Conservation (phyloP, 1,140 invertebrate genomes). For the Mylabris phalerata region DNA sequence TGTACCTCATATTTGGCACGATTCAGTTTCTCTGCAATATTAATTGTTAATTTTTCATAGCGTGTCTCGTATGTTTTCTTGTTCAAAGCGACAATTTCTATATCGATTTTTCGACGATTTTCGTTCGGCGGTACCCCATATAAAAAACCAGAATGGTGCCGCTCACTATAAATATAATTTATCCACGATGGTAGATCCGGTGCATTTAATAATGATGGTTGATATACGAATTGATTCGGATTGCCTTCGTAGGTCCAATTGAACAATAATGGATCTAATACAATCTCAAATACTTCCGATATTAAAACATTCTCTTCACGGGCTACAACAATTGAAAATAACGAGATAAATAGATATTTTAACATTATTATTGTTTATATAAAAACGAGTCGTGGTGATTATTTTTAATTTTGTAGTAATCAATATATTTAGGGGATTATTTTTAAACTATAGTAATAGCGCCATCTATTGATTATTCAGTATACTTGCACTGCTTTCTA, state of each 20-base stretch:
- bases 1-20: slow-evolving; percentile 70
- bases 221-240: slow-evolving; percentile 57
- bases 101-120: slow-evolving; percentile 46
- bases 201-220: slow-evolving; percentile 57
- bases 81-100: slow-evolving; percentile 72
- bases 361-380: too few species aligned
- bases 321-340: too few species aligned
- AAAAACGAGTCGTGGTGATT: too few species aligned
- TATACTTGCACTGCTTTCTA: too few species aligned
- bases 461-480: too few species aligned
- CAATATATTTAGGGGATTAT: too few species aligned
- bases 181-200: slow-evolving; percentile 82
- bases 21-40: slow-evolving; percentile 57
- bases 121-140: slow-evolving; percentile 69
- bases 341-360: too few species aligned
- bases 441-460: too few species aligned
- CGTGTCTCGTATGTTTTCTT: slow-evolving; percentile 69
- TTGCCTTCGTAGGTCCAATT: slow-evolving; percentile 62
- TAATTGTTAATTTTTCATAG: slow-evolving; percentile 55
- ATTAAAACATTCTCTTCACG: slow-evolving; percentile 45
- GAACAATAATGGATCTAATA: slow-evolving; percentile 56
- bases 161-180: slow-evolving; percentile 68
- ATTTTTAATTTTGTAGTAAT: too few species aligned
- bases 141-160: slow-evolving; percentile 65
- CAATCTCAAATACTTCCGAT: slow-evolving; percentile 58